These are phyloP conservation scores for Dynastes maya DNA, from an alignment of 2,888 invertebrate genomes.

Conservation along the genomic window DNA sequence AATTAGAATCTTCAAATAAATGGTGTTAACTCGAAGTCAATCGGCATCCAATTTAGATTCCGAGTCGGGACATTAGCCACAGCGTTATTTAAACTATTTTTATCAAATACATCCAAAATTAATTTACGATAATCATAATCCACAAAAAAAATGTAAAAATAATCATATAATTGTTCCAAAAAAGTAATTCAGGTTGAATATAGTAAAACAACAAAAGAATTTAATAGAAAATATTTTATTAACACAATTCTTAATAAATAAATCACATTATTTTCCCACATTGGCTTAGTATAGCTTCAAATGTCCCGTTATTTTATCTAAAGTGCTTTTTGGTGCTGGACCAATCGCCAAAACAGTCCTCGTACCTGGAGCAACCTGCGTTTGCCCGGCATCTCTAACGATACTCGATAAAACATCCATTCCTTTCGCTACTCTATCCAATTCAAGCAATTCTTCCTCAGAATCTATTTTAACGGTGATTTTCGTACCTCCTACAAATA, in stretches of 20 bases:
- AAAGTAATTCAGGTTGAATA: not conserved
- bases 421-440: conserved; percentile 80
- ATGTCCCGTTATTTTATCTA: conserved; percentile 90
- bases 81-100: too few species aligned
- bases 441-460: conserved; percentile 80
- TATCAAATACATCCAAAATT: too few species aligned
- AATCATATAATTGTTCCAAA: not conserved
- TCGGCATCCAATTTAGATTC: too few species aligned
- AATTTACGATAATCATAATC: too few species aligned
- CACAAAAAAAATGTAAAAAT: not conserved
- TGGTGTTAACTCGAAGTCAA: too few species aligned
- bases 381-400: conserved; percentile 93
- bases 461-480: conserved; percentile 88
- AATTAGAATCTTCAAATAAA: too few species aligned
- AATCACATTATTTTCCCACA: conserved; percentile 13
- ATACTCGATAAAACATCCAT: conserved; percentile 82
- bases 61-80: too few species aligned
- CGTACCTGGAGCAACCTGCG: conserved; percentile 92
- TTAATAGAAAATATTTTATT: conserved; percentile 7
- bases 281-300: conserved; percentile 83
- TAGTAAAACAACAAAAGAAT: not conserved
- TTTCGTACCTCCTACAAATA: conserved; percentile 82
- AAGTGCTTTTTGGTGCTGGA: conserved; percentile 84
- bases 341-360: conserved; percentile 94
- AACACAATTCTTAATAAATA: not conserved